phyloP scores from a whole-genome alignment of 2,888 invertebrate genomes.

The Hirtodrosophila confusa region DNA sequence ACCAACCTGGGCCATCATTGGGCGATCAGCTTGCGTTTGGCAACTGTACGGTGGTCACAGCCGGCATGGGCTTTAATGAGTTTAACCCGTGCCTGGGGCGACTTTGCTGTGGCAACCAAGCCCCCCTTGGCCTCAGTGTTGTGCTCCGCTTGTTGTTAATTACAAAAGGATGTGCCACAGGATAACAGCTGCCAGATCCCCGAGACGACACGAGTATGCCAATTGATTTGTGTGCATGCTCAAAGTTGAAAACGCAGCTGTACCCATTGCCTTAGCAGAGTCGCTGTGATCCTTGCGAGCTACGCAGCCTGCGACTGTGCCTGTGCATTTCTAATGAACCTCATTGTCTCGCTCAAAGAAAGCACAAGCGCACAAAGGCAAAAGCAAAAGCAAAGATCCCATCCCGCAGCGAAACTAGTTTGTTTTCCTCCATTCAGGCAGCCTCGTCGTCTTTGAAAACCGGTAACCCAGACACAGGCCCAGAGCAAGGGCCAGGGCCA shows the following conservation, averaged over 20 bases:
- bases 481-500: not conserved
- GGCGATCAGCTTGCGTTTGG: slow-evolving; percentile 36
- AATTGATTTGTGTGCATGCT: slow-evolving; percentile 68
- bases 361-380: slow-evolving; percentile 39
- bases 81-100: slow-evolving; percentile 73
- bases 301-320: slow-evolving; percentile 16
- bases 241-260: slow-evolving; percentile 59
- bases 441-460: slow-evolving; percentile 55
- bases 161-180: slow-evolving; percentile 73
- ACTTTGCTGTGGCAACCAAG: slow-evolving; percentile 9
- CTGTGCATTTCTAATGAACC: slow-evolving; percentile 72
- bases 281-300: slow-evolving; percentile 51
- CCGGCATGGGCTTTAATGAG: slow-evolving; percentile 64
- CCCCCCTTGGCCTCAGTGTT: slow-evolving; percentile 2
- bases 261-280: slow-evolving; percentile 40
- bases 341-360: slow-evolving; percentile 65
- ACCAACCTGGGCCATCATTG: slow-evolving; percentile 20
- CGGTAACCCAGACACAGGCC: slow-evolving; percentile 50
- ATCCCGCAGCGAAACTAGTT: slow-evolving; percentile 70
- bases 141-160: slow-evolving; percentile 55
- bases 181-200: slow-evolving; percentile 67
- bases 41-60: slow-evolving; percentile 60
- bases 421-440: slow-evolving; percentile 14
- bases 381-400: slow-evolving; percentile 27
- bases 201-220: slow-evolving; percentile 43